Evolutionary conservation across 2,797 vertebrate species (phyloP), one percentile per base, ranked within the genome.

Genomic region (Taenioides sp.): DNA sequence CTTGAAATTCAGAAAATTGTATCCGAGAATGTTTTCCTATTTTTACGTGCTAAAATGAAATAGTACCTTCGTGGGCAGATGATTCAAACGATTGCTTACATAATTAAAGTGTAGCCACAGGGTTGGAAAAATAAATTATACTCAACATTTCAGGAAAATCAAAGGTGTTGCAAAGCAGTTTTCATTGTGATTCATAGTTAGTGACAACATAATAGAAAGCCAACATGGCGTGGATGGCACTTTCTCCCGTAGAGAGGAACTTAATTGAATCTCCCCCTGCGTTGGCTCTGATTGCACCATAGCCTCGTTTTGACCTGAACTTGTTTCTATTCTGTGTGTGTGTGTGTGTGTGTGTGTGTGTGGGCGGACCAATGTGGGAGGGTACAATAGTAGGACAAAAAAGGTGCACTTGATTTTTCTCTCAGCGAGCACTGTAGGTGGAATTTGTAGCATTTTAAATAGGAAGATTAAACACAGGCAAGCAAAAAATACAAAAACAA

Each of bases 141-240:
- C 78, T 82, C 63, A 83, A 85, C 77, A 86, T 87, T 90, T 87
- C 61, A 67, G 81, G 69, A 68, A 80, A 87, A 86, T 83, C 58
- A 43, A 89, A 89, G 72, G 67, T 37, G 73, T 83, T 82, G 67
- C 81, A 79, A 81, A 80, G 78, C 79, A 67, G 81, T 87, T 88
- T 89, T 87, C 78, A 77, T 84, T 84, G 78, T 81, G 86, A 91
- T 85, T 91, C 86, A 89, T 86, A 47, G 86, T 71, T 62, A 65
- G 83, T 84, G 86, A 91, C 84, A 90, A 83, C 80, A 86, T 88
- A 90, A 92, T 88, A 84, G 84, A 88, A 88, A 85, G 71, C 66
- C 80, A 88, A 83, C 76, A 74, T 77, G 84, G 75, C 90, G 81
- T 87, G 74, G 84, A 80, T 73, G 73, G 87, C 71, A 71, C 86